Percentiles rank a stretch among this genome's conserved stretches.
These are phyloP conservation scores for Iselma pallidipennis DNA, from an alignment of 2,888 invertebrate genomes.

Conservation along the genomic window DNA sequence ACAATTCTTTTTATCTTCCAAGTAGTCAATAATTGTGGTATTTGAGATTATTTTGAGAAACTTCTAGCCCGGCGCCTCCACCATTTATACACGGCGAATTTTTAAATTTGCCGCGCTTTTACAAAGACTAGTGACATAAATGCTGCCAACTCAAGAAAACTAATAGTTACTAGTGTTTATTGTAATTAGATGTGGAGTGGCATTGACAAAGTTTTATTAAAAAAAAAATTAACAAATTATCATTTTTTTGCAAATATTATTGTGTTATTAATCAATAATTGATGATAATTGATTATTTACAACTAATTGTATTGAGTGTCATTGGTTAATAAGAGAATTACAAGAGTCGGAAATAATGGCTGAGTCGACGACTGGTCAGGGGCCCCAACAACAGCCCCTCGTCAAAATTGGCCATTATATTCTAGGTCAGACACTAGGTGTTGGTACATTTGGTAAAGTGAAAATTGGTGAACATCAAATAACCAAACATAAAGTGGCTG, in stretches of 20 bases:
- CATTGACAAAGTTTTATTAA: neutral
- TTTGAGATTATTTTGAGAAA: neutral
- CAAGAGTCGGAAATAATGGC: slow-evolving; percentile 6
- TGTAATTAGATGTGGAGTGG: neutral
- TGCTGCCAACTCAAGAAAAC: neutral
- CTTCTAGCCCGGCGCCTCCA: neutral
- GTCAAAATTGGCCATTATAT: slow-evolving; percentile 99
- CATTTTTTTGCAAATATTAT: neutral
- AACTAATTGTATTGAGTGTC: neutral
- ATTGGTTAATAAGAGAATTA: neutral
- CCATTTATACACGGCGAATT: neutral
- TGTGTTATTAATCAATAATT: neutral
- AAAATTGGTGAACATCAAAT: slow-evolving; percentile 98
- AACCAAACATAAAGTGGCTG: slow-evolving; percentile 98
- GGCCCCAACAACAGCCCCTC: slow-evolving; percentile 69
- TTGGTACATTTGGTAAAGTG: slow-evolving; percentile 99
- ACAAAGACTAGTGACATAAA: neutral
- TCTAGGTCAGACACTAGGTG: slow-evolving; percentile 90
- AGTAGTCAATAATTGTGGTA: no score
- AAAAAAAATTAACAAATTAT: neutral
- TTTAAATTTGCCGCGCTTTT: neutral
- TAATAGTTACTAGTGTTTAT: neutral
- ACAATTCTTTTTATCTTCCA: neutral
- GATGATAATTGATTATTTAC: neutral
- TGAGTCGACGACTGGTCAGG: slow-evolving; percentile 23